These are phyloP conservation scores for Dysmachus trigonus DNA, from an alignment of 2,888 invertebrate genomes.

Conservation along the genomic window DNA sequence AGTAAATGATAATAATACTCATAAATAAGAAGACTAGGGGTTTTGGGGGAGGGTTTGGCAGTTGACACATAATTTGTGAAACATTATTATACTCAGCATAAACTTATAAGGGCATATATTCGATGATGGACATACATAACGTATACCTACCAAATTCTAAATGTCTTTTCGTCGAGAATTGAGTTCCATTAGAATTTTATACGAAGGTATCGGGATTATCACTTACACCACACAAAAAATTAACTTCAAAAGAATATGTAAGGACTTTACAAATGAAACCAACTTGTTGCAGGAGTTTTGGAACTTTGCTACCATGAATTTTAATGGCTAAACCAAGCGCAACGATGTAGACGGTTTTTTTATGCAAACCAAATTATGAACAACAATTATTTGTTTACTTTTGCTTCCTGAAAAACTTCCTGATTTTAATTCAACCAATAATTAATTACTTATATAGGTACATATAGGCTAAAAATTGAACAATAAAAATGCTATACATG, in stretches of 20 bases:
- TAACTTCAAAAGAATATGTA: background rate
- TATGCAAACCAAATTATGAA: background rate
- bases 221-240: background rate
- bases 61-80: background rate
- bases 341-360: background rate
- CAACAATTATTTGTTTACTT: background rate
- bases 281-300: background rate
- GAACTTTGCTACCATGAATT: background rate
- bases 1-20: background rate
- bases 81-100: background rate
- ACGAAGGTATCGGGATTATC: background rate
- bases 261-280: background rate
- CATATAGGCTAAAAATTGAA: background rate
- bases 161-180: background rate
- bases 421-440: background rate
- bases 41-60: background rate
- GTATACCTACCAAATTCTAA: too few species aligned
- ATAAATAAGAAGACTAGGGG: background rate
- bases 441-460: background rate
- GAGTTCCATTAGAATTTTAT: background rate
- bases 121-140: background rate
- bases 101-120: too few species aligned
- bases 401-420: background rate
- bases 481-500: background rate
- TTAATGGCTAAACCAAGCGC: background rate